Conservation (phyloP, 37 sponge, comb jelly and placozoan genomes). For the Halisarca cf. caerulea region DNA sequence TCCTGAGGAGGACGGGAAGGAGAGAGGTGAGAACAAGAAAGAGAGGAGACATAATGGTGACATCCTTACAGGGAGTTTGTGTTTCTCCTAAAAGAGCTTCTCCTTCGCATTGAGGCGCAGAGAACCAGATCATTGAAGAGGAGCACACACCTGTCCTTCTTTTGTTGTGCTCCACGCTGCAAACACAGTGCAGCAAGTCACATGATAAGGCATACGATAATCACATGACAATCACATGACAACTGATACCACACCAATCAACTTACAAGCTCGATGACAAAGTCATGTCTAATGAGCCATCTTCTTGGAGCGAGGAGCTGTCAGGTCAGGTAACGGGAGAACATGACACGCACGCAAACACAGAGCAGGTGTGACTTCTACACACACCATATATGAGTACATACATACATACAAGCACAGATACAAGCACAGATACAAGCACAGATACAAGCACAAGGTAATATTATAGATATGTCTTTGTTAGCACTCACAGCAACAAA, state of each 20-base stretch:
- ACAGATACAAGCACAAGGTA: too few relatives aligned
- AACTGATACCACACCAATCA: background rate
- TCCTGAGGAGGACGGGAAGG: background rate
- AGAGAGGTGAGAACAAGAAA: too few relatives aligned
- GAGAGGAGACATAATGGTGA: too few relatives aligned
- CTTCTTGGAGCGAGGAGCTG: constrained; percentile 52
- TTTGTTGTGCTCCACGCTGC: constrained; percentile 50
- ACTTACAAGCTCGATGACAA: constrained; percentile 74
- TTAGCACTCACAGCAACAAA: too few relatives aligned
- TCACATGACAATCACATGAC: background rate
- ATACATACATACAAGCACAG: too few relatives aligned
- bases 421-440: too few relatives aligned
- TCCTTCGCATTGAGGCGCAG: constrained; percentile 64
- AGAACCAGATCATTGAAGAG: constrained; percentile 68
- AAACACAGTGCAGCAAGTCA: constrained; percentile 9
- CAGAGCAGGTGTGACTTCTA: background rate
- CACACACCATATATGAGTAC: background rate
- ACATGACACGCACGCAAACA: background rate
- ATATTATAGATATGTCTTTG: too few relatives aligned
- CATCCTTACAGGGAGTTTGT: constrained; percentile 4
- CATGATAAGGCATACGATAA: background rate
- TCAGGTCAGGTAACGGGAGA: background rate
- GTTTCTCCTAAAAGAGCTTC: constrained; percentile 44
- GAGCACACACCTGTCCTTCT: constrained; percentile 70
- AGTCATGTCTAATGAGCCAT: constrained; percentile 56